Percentiles rank a stretch among this genome's conserved stretches.
Conservation (phyloP, 2,888 invertebrate species). For the Lissocephala sabroskyi region DNA sequence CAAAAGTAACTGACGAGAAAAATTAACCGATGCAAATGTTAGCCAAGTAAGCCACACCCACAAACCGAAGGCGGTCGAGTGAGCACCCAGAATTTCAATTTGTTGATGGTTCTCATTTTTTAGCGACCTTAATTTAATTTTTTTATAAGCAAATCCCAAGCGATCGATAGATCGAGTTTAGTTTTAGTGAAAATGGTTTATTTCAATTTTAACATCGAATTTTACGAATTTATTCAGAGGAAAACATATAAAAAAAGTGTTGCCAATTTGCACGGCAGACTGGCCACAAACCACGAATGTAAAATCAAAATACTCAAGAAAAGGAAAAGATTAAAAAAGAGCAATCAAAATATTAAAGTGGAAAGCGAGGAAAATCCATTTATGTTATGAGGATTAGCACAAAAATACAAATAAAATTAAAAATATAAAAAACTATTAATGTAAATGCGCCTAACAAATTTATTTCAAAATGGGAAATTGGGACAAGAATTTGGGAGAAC, state of each 20-base stretch:
- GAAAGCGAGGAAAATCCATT: constrained; percentile 25
- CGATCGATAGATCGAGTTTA: no score
- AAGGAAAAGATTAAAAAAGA: constrained; percentile 13
- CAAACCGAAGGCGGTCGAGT: neutral
- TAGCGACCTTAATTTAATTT: constrained; percentile 42
- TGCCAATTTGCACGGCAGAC: constrained; percentile 21
- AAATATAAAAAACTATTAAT: constrained; percentile 62
- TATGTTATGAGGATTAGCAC: constrained; percentile 60
- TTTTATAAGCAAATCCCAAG: constrained; percentile 36
- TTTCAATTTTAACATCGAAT: constrained; percentile 69
- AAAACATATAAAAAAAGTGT: constrained; percentile 21
- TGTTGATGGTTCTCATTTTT: constrained; percentile 27
- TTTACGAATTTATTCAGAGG: constrained; percentile 69
- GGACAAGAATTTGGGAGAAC: no score
- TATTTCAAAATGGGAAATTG: constrained; percentile 14
- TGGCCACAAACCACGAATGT: constrained; percentile 20
- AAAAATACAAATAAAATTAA: constrained; percentile 37
- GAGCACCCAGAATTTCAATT: constrained; percentile 8
- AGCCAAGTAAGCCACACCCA: neutral
- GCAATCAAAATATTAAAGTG: constrained; percentile 12
- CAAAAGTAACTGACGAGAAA: constrained; percentile 4
- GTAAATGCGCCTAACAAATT: constrained; percentile 38
- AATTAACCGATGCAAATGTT: constrained; percentile 13
- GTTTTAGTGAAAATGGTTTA: constrained; percentile 45
- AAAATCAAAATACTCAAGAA: constrained; percentile 32